Evolutionary conservation across 2,113 vertebrate genomes (phyloP), one percentile per base, ranked within the genome.

Genomic region (Spermophilus dauricus): DNA sequence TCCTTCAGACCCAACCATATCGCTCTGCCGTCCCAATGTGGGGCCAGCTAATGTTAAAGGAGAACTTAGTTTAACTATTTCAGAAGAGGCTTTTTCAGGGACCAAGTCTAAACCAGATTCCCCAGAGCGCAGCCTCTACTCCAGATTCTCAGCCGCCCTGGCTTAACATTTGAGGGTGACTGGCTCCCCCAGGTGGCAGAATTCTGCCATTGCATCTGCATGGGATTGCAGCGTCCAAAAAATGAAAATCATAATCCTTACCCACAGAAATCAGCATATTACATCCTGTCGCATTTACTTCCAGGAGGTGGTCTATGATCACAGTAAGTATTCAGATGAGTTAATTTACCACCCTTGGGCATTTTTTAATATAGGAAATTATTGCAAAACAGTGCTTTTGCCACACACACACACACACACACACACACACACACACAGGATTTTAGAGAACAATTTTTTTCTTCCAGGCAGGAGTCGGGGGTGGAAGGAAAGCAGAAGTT

Each of bases 121-220:
- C 48, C 48, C n/a, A 0, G 73, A 42, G 53, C 22, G 0, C 42
- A 32, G 45, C 2, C 0, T 24, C 8, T 11, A 9, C 32, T 1
- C 20, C 34, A 7, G 48, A 16, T 8, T 5, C 37, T 28, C 8
- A 0, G 9, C 7, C 0, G 51, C 1, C 17, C 16, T 24, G 53
- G 45, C 9, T 51, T 13, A 73, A 34, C 70, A 95, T 96, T 20
- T 26, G 78, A 76, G 65, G 77, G 92, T 22, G n/a, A 39, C 93
- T 32, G 91, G 95, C 97, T 53, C 96, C 96, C 17, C 53, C 86
- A 0, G 42, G 97, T 97, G 96, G 95, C 42, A 48, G 0, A 0
- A 0, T 24, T 39, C 7, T 84, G 83, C 17, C 67, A 94, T 75
- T 63, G 94, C 93, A 73, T 8, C 37, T 16, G 10, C 9, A 3